Conservation (phyloP, 2,113 vertebrate genomes). For the Theropithecus gelada region DNA sequence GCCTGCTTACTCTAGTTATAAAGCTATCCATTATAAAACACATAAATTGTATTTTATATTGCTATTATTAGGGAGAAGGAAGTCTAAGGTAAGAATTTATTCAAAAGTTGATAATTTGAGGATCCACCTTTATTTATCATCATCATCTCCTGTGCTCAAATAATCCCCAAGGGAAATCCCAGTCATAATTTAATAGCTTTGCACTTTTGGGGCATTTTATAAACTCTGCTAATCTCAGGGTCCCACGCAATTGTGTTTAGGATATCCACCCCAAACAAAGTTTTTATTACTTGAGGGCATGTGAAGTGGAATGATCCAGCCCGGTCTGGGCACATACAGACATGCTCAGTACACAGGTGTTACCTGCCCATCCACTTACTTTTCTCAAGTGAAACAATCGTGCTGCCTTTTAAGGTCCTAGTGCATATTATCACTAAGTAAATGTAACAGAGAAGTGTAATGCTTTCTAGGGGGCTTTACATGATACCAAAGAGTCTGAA, state of each 20-base stretch:
- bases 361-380: fast-evolving
- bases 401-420: too few relatives aligned
- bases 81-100: neutral
- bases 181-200: neutral
- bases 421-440: neutral
- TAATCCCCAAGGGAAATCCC: neutral
- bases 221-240: neutral
- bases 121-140: neutral
- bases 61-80: neutral
- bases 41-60: fast-evolving
- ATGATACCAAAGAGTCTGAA: too few relatives aligned
- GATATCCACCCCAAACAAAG: fast-evolving
- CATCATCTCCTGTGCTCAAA: neutral
- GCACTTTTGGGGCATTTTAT: neutral
- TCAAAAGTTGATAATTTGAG: neutral
- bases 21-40: neutral
- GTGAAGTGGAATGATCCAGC: neutral
- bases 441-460: too few relatives aligned
- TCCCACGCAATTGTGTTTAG: fast-evolving
- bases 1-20: too few relatives aligned
- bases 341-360: fast-evolving
- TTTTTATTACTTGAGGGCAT: fast-evolving
- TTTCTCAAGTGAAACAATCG: fast-evolving
- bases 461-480: neutral
- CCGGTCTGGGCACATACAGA: fast-evolving